phyloP scores from a whole-genome alignment of 2,113 vertebrate species.

The Pycnonotus jocosus region DNA sequence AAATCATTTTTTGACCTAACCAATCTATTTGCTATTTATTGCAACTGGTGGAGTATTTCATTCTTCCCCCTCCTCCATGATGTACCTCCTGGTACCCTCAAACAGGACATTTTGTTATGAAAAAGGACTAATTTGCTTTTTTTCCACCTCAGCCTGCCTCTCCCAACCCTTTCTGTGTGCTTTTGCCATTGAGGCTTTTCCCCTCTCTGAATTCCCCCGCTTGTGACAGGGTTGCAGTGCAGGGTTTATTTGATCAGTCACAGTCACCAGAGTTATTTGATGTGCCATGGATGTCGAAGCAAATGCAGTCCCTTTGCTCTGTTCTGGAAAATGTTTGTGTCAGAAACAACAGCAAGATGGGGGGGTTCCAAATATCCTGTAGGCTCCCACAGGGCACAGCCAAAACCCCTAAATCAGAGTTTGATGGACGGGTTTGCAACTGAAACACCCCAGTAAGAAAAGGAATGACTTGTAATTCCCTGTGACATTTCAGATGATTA shows the following conservation, averaged over 20 bases:
- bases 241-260: neutral
- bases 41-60: neutral
- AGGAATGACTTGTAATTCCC: neutral
- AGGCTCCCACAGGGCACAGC: neutral
- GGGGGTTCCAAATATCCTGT: neutral
- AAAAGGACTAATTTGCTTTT: neutral
- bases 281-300: neutral
- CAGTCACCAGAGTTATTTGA: neutral
- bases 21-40: neutral
- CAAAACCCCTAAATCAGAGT: neutral
- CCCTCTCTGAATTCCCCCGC: neutral
- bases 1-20: neutral
- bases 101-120: neutral
- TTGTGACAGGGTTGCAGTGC: neutral
- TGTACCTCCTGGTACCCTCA: neutral
- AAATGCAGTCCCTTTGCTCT: neutral
- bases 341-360: neutral
- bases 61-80: neutral
- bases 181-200: neutral
- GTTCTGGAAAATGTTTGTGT: neutral
- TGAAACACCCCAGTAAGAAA: neutral
- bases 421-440: rapidly evolving
- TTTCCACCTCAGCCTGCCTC: neutral
- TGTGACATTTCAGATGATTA: neutral
- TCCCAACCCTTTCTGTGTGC: neutral